Conservation (phyloP, 2,888 invertebrate genomes). For the Lasius fuliginosus region DNA sequence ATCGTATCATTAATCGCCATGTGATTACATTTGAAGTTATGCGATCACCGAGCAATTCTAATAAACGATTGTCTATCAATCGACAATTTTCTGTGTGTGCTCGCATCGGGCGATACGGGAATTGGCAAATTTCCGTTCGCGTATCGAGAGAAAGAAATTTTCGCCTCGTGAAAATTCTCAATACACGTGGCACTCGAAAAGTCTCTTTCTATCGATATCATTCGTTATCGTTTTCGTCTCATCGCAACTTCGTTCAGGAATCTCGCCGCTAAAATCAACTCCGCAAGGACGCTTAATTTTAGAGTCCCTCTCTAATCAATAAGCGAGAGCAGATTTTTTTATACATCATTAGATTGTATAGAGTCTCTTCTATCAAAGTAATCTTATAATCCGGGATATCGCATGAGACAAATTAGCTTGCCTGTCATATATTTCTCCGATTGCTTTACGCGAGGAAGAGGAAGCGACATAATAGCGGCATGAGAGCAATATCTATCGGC, state of each 20-base stretch:
- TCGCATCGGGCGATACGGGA: background rate
- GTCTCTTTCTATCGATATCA: background rate
- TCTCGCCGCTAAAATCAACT: slow-evolving; percentile 1
- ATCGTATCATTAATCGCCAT: background rate
- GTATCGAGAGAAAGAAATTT: background rate
- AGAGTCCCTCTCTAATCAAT: slow-evolving; percentile 33
- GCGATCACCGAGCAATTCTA: background rate
- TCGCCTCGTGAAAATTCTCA: background rate
- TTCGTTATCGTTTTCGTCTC: background rate
- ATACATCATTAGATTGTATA: slow-evolving; percentile 4
- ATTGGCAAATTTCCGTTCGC: background rate
- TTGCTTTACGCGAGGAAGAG: background rate
- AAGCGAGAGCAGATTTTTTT: slow-evolving; percentile 8
- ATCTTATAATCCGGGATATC: background rate
- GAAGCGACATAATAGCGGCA: background rate
- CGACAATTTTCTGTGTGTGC: background rate
- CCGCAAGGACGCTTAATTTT: slow-evolving; percentile 30
- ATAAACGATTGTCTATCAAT: slow-evolving; percentile 4
- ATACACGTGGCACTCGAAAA: background rate
- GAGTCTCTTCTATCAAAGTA: slow-evolving; percentile 5
- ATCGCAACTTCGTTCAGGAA: background rate
- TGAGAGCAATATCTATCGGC: slow-evolving; percentile 2
- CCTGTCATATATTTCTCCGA: background rate
- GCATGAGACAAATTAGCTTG: background rate
- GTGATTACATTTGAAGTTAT: background rate